These are phyloP conservation scores for Seira ritae DNA, from an alignment of 2,888 invertebrate genomes.

Conservation along the genomic window DNA sequence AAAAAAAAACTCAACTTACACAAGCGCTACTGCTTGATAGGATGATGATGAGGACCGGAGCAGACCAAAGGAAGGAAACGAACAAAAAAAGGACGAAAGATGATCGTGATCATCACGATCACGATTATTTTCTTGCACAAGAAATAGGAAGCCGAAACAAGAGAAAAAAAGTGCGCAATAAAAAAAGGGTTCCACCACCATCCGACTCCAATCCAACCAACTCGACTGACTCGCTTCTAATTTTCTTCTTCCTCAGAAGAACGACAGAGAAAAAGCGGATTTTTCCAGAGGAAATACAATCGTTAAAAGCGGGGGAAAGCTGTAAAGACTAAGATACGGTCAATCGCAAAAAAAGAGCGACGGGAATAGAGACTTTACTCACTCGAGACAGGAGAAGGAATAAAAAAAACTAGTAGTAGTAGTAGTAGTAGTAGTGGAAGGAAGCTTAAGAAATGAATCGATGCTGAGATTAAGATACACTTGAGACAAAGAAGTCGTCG, in stretches of 20 bases:
- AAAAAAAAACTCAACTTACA: not conserved
- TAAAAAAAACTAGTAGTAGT: not conserved
- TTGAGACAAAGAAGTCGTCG: constrained; percentile 9
- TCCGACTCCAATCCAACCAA: too few species aligned
- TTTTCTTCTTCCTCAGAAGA: not conserved
- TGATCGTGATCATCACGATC: constrained; percentile 2
- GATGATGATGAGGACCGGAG: not conserved
- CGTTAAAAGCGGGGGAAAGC: not conserved
- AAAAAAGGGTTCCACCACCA: not conserved
- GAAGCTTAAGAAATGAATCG: not conserved
- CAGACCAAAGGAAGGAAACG: not conserved
- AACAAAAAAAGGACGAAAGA: not conserved
- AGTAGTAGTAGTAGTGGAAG: too few species aligned
- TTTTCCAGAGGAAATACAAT: not conserved
- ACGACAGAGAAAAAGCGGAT: not conserved
- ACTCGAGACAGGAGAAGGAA: not conserved
- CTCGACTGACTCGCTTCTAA: not conserved
- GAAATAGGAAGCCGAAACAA: constrained; percentile 16
- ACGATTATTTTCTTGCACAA: constrained; percentile 3
- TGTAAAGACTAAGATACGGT: not conserved
- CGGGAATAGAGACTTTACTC: too few species aligned
- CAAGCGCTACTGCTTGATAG: not conserved
- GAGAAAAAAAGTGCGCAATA: constrained; percentile 1
- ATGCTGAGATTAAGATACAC: constrained; percentile 2
- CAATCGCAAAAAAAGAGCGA: not conserved